phyloP scores from a whole-genome alignment of 2,888 invertebrate species.

The Cancer borealis region DNA sequence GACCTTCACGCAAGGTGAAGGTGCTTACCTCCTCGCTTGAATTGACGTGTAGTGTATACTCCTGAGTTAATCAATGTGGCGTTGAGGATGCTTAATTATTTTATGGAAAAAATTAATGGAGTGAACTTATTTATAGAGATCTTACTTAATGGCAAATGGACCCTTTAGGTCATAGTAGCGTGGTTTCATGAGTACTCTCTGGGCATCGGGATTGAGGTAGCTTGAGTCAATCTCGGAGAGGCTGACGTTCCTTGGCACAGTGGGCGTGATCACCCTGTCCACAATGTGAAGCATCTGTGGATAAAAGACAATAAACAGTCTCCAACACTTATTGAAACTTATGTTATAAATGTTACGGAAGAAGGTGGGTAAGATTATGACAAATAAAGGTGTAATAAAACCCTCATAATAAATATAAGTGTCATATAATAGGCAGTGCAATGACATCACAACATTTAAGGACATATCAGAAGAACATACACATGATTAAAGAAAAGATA shows the following conservation, averaged over 20 bases:
- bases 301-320: background rate
- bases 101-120: no score
- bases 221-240: background rate
- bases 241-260: background rate
- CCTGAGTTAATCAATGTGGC: no score
- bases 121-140: background rate
- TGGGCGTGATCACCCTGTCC: conserved; percentile 74
- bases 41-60: no score
- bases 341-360: background rate
- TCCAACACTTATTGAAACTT: background rate
- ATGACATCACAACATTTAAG: no score
- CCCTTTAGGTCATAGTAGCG: conserved; percentile 67
- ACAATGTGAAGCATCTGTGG: conserved; percentile 73
- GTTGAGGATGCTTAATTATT: no score
- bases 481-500: no score
- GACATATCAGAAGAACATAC: no score
- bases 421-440: no score
- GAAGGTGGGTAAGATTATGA: no score
- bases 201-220: conserved; percentile 66
- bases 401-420: background rate
- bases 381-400: background rate
- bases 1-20: no score
- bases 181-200: conserved; percentile 64
- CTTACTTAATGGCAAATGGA: conserved; percentile 63
- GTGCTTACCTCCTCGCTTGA: no score